Conservation (phyloP, 2,113 vertebrate species). For the Aplodontia rufa region DNA sequence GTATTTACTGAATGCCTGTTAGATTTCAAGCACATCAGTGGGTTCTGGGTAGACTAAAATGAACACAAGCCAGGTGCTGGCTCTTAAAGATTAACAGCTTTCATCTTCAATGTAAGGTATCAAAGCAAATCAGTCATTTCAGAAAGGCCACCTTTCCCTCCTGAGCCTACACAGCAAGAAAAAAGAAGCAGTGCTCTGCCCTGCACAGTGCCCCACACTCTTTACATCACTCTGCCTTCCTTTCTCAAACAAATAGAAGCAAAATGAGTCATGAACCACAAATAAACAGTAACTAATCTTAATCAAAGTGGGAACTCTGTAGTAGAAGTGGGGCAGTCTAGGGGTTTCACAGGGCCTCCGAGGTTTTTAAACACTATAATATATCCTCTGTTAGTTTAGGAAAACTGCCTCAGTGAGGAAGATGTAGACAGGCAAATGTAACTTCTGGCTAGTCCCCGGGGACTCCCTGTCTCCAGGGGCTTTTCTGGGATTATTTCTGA, state of each 20-base stretch:
- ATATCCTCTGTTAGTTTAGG: slow-evolving; percentile 48
- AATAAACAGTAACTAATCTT: slow-evolving; percentile 69
- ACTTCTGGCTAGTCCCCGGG: slow-evolving; percentile 38
- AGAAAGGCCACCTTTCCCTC: background rate
- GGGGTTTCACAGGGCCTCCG: slow-evolving; percentile 9
- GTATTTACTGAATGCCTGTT: background rate
- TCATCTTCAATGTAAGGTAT: background rate
- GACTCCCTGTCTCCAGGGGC: slow-evolving; percentile 46
- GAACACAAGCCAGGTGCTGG: background rate
- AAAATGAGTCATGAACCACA: slow-evolving; percentile 58
- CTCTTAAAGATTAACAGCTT: background rate
- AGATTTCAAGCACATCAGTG: background rate
- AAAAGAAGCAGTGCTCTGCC: background rate
- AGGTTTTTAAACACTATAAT: slow-evolving; percentile 36
- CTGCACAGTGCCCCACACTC: background rate
- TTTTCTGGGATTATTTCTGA: slow-evolving; percentile 58
- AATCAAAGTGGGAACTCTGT: slow-evolving; percentile 54
- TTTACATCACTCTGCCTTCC: background rate
- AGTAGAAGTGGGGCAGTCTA: slow-evolving; percentile 2
- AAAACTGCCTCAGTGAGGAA: slow-evolving; percentile 46
- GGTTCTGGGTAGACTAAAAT: background rate
- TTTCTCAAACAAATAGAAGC: slow-evolving; percentile 18
- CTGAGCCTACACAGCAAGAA: background rate
- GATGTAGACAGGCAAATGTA: background rate
- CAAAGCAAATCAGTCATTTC: background rate